phyloP scores from a whole-genome alignment of 2,888 invertebrate species.

The Priocnemis perturbator region DNA sequence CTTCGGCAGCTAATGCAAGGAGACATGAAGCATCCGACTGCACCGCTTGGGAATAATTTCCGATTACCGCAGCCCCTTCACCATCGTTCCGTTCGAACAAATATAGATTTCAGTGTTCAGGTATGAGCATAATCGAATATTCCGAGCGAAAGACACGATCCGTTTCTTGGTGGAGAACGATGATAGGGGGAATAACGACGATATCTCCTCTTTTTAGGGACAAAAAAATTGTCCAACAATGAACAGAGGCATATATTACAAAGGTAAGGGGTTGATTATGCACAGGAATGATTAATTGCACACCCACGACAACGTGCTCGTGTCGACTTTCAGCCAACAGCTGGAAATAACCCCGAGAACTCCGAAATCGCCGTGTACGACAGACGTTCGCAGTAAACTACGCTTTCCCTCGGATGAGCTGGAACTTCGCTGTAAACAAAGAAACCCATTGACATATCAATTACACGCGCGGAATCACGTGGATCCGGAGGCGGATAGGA shows the following conservation, averaged over 20 bases:
- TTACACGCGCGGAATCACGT: conserved; percentile 46
- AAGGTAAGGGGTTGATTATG: conserved; percentile 78
- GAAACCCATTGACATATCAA: conserved; percentile 58
- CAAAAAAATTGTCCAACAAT: conserved; percentile 93
- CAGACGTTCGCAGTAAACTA: conserved; percentile 58
- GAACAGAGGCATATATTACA: conserved; percentile 94
- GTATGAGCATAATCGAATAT: conserved; percentile 66
- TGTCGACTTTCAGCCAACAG: conserved; percentile 82
- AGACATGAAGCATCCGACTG: conserved; percentile 89
- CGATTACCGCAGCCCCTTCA: conserved; percentile 95
- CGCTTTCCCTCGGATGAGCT: conserved; percentile 66
- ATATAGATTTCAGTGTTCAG: conserved; percentile 95
- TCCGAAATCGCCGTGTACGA: conserved; percentile 22
- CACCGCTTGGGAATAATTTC: conserved; percentile 95
- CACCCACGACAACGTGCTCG: not conserved
- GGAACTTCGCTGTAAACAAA: conserved; percentile 64
- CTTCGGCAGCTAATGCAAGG: conserved; percentile 92
- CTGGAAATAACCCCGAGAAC: conserved; percentile 86
- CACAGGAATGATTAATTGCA: not conserved
- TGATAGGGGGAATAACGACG: too few relatives aligned
- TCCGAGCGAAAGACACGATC: too few relatives aligned
- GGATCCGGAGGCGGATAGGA: conserved; percentile 14
- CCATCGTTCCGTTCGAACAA: conserved; percentile 95
- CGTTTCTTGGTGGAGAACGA: too few relatives aligned
- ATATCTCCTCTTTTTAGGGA: conserved; percentile 73